Base-by-base conservation (phyloP, 2,888 invertebrate species). In the Pterobdella sp. region DNA sequence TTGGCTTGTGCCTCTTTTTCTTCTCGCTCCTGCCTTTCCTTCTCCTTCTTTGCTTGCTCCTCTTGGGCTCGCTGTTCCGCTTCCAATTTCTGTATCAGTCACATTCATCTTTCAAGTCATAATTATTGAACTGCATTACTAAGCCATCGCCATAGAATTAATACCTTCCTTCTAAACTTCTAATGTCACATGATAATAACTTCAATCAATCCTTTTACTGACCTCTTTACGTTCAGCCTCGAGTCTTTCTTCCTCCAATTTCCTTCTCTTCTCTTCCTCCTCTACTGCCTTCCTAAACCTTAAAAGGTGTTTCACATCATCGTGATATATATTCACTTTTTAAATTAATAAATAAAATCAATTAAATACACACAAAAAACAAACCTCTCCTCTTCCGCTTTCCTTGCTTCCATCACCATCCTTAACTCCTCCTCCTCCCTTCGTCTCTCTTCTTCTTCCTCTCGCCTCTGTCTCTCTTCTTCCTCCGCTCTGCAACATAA, bases 1-100 rank as follows among this genome's bases (percentile, higher is more conserved):
- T 94, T 86, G 82, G 94, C 94, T 81, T 90, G 90, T 84, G 94
- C 94, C 83, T 94, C 94, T 78, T 89, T 89, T 81, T 89, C 89
- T 75, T 90, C 86, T 75, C 90, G 87, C 83, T 93, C 92, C 72
- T 90, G 90, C 83, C 91, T 90, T 84, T 93, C 93, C 77, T 89
- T 87, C 80, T 91, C 89, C 83, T 89, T 87, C 79, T 88, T 80
- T 72, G 84, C 84, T 29, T 83, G 83, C 73, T 84, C 83, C 70
- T 82, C 82, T 66, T 81, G 81, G 7, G 83, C 82, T 77, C 82
- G 83, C 75, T 74, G 77, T 68, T 94, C 93, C 0, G 92, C 91
- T 82, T 92, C 92, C 83, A 93, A 93, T 73, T 79, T 81, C 82
- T 71, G 71, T 71, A 35, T 63, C 34, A 32, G 32, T 60, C 42